Evolutionary conservation across 1,140 invertebrate genomes (phyloP), one percentile per base, ranked within the genome.

Genomic region (Protaetia brevitarsis): DNA sequence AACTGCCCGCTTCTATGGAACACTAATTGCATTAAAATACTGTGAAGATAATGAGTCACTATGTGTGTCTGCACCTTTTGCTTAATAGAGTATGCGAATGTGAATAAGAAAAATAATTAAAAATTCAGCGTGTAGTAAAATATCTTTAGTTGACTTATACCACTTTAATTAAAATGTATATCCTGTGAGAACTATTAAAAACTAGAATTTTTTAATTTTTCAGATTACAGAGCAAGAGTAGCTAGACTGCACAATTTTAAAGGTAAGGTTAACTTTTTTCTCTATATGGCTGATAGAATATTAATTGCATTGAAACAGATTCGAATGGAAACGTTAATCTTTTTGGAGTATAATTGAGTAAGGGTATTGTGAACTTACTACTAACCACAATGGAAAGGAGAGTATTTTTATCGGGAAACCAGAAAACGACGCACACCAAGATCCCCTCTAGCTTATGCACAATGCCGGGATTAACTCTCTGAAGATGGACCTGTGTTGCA

Each of bases 321-420:
- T 71, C 71, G 71, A 72, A 66, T 64, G 3, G 63, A 51, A 64
- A 66, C 41, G 59, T 63, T 41, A 57, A 62, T 27, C 19, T 61
- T 51, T 34, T 41, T 10, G 59, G 29, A 36, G 61, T 67, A 57
- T 71, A 74, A 74, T 72, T 71, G 72, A 71, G 69, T 72, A 68
- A 72, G 71, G 68, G 69, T 69, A 72, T 74, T 74, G 69, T 58
- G 60, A 62, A 71, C n/a, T 72, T 74, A 68, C 68, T 59, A 68
- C 61, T 57, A 61, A 36, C 62, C 63, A 72, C 68, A 72, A 72
- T 71, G 65, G 66, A 56, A 31, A 21, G 57, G 29, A 34, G 36
- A 45, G 66, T 68, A 71, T 71, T 71, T 71, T 68, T 67, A 60
- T 67, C 60, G 58, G 65, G 63, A 60, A 70, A 67, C 63, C 66